A percentile compares a stretch with the other conserved stretches of the same genome.
Evolutionary conservation across 2,113 vertebrate species (phyloP).

Genomic region (Callorhinus ursinus): DNA sequence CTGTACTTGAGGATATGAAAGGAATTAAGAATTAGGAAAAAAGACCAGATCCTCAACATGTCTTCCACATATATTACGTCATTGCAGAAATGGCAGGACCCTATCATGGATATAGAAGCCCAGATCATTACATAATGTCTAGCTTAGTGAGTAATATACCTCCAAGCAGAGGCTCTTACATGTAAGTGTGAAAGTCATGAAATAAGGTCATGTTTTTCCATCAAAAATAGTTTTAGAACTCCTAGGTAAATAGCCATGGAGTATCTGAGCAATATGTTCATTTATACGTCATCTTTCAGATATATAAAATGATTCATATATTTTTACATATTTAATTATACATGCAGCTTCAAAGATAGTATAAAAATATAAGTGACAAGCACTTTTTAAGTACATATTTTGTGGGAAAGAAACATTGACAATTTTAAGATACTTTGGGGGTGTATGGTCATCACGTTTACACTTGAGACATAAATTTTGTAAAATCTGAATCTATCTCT

Average conservation of each 20-base stretch:
- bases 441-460: neutral
- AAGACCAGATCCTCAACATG: neutral
- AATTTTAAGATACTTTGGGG: neutral
- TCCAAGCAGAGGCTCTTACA: neutral
- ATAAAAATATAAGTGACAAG: neutral
- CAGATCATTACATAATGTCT: neutral
- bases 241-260: neutral
- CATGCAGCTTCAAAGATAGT: neutral
- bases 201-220: neutral
- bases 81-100: neutral
- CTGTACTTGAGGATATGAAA: neutral
- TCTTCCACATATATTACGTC: neutral
- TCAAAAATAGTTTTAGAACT: neutral
- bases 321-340: neutral
- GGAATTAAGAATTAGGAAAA: neutral
- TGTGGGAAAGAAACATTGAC: neutral
- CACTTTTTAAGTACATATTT: neutral
- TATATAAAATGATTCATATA: neutral
- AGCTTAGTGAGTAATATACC: neutral
- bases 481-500: neutral
- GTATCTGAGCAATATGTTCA: neutral
- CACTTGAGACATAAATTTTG: neutral
- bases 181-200: neutral
- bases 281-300: neutral
- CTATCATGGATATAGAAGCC: neutral